Conservation (phyloP, 2,797 vertebrate species). For the Sebastes matsubarae region DNA sequence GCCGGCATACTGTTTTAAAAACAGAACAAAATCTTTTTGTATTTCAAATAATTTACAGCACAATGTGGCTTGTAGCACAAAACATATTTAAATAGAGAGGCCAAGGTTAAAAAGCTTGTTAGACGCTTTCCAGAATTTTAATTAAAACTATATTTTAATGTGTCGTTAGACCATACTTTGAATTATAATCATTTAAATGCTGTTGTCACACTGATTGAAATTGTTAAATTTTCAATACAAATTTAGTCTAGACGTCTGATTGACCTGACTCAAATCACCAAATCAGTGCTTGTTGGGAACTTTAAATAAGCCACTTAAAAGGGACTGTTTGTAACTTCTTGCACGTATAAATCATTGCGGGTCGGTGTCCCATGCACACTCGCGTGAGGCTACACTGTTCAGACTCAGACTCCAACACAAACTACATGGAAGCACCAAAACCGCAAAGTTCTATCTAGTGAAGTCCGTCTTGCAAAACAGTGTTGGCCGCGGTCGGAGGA, state of each 20-base stretch:
- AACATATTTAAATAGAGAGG: background rate
- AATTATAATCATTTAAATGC: background rate
- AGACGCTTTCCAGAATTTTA: background rate
- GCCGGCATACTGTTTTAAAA: background rate
- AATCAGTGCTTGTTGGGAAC: background rate
- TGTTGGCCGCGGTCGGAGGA: too few species aligned
- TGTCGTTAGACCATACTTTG: background rate
- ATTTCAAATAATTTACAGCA: background rate
- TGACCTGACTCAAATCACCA: background rate
- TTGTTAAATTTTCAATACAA: background rate
- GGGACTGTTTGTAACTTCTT: too few species aligned
- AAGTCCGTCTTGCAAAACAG: too few species aligned
- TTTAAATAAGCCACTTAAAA: background rate
- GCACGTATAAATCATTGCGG: too few species aligned
- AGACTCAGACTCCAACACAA: too few species aligned
- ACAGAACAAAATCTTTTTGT: background rate
- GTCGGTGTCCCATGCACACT: too few species aligned
- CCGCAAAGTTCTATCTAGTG: too few species aligned
- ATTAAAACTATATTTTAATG: background rate
- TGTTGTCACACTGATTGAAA: background rate
- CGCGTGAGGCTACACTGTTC: too few species aligned
- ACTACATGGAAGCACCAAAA: too few species aligned
- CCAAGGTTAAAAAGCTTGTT: background rate
- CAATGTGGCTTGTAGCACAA: background rate
- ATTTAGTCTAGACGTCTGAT: background rate